phyloP scores from a whole-genome alignment of 2,888 invertebrate species.

The Scelioninae gen. 2 region DNA sequence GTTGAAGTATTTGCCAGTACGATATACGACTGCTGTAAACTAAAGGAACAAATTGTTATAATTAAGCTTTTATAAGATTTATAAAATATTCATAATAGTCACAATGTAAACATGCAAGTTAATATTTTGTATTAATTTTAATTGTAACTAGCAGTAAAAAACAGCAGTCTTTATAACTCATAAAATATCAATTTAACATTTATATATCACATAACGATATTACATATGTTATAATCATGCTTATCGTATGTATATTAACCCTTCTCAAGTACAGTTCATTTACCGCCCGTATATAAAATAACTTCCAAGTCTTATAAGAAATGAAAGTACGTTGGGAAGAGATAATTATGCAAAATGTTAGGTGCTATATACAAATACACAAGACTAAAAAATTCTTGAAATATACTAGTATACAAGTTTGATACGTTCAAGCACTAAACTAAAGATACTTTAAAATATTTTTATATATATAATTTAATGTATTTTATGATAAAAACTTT shows the following conservation, averaged over 20 bases:
- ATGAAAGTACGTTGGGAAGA: neutral
- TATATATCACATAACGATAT: neutral
- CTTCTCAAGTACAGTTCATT: slow-evolving; percentile 4
- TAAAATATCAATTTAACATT: neutral
- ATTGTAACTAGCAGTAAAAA: no score
- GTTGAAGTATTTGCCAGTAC: slow-evolving; percentile 25
- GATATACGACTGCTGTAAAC: slow-evolving; percentile 17
- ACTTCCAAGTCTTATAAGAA: neutral
- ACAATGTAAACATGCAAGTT: no score
- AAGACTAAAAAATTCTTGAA: neutral
- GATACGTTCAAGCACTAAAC: neutral
- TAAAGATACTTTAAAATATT: neutral
- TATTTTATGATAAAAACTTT: neutral
- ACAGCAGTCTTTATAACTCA: slow-evolving; percentile 1
- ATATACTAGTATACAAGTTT: neutral
- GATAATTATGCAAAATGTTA: slow-evolving; percentile 1
- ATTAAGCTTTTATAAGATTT: slow-evolving; percentile 6
- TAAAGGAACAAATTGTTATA: slow-evolving; percentile 7
- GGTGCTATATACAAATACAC: slow-evolving; percentile 1
- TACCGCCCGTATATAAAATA: no score
- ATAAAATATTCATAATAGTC: neutral
- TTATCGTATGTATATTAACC: slow-evolving; percentile 12
- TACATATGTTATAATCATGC: slow-evolving; percentile 3
- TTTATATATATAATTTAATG: neutral
- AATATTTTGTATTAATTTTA: no score